Conservation (phyloP, 2,113 vertebrate species). For the Aepyceros melampus region DNA sequence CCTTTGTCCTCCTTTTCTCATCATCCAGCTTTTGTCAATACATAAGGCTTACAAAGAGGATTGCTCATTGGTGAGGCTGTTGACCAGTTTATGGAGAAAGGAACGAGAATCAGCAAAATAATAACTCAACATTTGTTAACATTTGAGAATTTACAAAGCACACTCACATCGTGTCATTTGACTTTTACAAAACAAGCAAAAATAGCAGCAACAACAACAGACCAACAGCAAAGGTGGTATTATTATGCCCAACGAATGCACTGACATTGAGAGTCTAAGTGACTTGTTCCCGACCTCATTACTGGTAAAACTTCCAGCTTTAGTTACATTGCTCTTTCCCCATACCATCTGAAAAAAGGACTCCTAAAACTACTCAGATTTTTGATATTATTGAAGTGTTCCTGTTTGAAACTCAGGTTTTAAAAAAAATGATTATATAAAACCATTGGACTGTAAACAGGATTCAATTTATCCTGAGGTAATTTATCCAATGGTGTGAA, state of each 20-base stretch:
- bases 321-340: background rate
- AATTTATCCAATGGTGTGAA: slow-evolving; percentile 62
- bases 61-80: background rate
- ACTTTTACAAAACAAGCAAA: background rate
- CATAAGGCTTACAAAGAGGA: slow-evolving; percentile 17
- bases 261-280: background rate
- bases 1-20: slow-evolving; percentile 32
- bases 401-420: slow-evolving; percentile 17
- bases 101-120: background rate
- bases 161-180: background rate
- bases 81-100: background rate
- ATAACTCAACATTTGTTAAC: background rate
- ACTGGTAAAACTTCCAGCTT: background rate
- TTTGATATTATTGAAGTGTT: slow-evolving; percentile 25
- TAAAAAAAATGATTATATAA: slow-evolving; percentile 65
- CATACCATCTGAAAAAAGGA: background rate
- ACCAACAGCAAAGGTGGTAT: background rate
- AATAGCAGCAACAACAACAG: background rate
- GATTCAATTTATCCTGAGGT: slow-evolving; percentile 63
- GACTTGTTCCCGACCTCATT: background rate
- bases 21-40: slow-evolving; percentile 11
- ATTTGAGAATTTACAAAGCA: background rate
- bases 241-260: background rate
- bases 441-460: slow-evolving; percentile 47
- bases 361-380: background rate